phyloP scores from a whole-genome alignment of 2,797 vertebrate species.

The Molossus molossus region DNA sequence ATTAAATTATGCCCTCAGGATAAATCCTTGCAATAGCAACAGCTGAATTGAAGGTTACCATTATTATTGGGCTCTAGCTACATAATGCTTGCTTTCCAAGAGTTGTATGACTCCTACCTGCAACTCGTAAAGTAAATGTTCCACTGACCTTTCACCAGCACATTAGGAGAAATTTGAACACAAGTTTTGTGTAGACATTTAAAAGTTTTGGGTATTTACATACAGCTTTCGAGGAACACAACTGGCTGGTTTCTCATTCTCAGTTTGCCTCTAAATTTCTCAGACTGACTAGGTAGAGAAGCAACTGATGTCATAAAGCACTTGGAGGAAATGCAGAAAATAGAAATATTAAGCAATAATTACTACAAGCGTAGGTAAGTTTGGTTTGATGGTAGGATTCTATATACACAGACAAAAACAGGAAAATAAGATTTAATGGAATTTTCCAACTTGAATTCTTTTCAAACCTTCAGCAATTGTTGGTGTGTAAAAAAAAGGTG shows the following conservation, averaged over 20 bases:
- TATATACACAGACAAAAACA: not conserved
- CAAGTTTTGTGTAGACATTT: not conserved
- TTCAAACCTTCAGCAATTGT: not conserved
- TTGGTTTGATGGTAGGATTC: not conserved
- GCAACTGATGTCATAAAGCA: slow-evolving; percentile 47
- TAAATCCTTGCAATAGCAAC: slow-evolving; percentile 45
- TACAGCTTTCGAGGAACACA: slow-evolving; percentile 11
- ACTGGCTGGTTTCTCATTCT: not conserved
- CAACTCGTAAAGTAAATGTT: not conserved
- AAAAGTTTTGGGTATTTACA: slow-evolving; percentile 35
- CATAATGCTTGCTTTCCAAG: not conserved
- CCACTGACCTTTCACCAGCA: not conserved
- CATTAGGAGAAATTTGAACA: not conserved
- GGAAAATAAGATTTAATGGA: not conserved
- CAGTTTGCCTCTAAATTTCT: slow-evolving; percentile 17
- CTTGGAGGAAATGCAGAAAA: not conserved
- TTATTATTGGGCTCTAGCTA: not conserved
- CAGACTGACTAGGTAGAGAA: slow-evolving; percentile 44
- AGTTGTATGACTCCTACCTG: slow-evolving; percentile 38
- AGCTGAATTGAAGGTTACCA: not conserved
- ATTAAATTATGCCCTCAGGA: slow-evolving; percentile 24
- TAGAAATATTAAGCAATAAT: slow-evolving; percentile 22
- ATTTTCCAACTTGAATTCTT: slow-evolving; percentile 18
- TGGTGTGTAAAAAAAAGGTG: not conserved
- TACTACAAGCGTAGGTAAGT: not conserved